Base-by-base conservation (phyloP, 2,113 vertebrate species). In the Camelus dromedarius region DNA sequence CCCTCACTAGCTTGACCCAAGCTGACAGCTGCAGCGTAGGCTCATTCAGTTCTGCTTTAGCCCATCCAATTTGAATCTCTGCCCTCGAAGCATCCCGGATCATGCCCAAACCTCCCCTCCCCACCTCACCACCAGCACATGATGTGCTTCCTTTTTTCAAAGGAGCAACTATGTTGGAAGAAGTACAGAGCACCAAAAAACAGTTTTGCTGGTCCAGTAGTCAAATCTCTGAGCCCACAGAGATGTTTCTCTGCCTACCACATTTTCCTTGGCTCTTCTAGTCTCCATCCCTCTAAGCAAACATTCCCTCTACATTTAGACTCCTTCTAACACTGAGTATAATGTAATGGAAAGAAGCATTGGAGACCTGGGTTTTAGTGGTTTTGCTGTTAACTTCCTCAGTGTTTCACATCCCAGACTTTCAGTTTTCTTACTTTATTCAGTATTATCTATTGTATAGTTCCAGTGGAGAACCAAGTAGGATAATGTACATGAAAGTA, bases 201-300 rank as follows among this genome's bases (percentile, higher is more conserved):
- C 3, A 81, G 32, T 42, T 82, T 80, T 80, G 52, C 92, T 83
- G 38, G 64, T 80, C 77, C 75, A 93, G 10, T 52, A 89, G 73
- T 91, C 67, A 93, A 92, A 67, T 96, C 95, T 95, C 93, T 81
- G 67, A 95, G 85, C 91, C 91, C 86, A 62, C 93, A 95, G 91
- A 79, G 50, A 75, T 83, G 77, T 86, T 92, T 66, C 95, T 88
- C 54, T 92, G 54, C 64, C 84, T 94, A 86, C 95, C 95, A 95
- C 95, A 94, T 97, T 97, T 96, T 97, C 82, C 96, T 96, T 96
- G 91, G 94, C 94, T 87, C 75, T 93, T 93, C 60, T 10, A 13
- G 93, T 66, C 79, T 95, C 95, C 97, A 95, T 95, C 92, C 96
- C 96, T 97, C 96, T 97, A 96, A 97, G 93, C 89, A 98, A 97